phyloP scores from a whole-genome alignment of 2,888 invertebrate species.

The Apeira syringaria region DNA sequence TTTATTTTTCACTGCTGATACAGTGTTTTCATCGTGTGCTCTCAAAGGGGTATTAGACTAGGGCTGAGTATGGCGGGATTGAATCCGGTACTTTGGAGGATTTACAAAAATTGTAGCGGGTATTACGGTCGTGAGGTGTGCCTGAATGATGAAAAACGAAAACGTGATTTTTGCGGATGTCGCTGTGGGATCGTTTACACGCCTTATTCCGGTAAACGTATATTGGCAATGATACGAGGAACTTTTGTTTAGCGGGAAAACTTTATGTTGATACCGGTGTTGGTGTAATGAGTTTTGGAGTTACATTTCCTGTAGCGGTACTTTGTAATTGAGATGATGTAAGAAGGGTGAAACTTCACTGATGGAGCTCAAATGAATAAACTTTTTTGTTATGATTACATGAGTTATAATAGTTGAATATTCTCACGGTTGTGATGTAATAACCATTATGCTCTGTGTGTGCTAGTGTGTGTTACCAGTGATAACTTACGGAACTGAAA shows the following conservation, averaged over 20 bases:
- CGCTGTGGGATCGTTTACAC: conserved; percentile 26
- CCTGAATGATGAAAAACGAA: conserved; percentile 39
- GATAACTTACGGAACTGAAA: too few species aligned
- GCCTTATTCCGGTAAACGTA: conserved; percentile 13
- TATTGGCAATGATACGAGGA: conserved; percentile 12
- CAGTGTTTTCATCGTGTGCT: conserved; percentile 37
- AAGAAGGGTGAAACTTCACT: not conserved
- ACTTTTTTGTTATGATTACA: too few species aligned
- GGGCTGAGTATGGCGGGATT: conserved; percentile 42
- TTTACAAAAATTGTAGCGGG: conserved; percentile 57
- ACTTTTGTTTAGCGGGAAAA: conserved; percentile 20
- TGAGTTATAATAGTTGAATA: too few species aligned
- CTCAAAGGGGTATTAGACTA: conserved; percentile 51
- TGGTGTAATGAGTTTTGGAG: conserved; percentile 18
- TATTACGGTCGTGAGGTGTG: conserved; percentile 37
- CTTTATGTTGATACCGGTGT: conserved; percentile 14
- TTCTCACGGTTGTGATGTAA: too few species aligned
- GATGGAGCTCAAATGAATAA: not conserved
- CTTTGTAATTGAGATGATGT: conserved; percentile 3
- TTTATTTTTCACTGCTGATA: conserved; percentile 38
- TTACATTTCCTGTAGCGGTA: conserved; percentile 3
- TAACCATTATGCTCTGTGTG: too few species aligned
- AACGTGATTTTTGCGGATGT: conserved; percentile 31
- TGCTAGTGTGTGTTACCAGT: too few species aligned
- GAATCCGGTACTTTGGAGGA: conserved; percentile 56